Evolutionary conservation across 2,797 vertebrate genomes (phyloP).

Genomic region (Vireo griseus): DNA sequence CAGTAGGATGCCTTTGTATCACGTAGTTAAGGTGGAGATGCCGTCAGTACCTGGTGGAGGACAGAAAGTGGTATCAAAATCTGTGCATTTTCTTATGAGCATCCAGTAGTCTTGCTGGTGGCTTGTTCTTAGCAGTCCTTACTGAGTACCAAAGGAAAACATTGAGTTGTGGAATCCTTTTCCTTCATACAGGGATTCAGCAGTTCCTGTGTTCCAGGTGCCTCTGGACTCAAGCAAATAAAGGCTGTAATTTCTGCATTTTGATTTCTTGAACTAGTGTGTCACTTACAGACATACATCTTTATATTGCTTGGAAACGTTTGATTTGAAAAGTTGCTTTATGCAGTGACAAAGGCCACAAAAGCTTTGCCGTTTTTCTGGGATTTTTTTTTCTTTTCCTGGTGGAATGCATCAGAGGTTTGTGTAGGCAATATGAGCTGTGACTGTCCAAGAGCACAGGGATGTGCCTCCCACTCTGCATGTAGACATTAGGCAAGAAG

Average conservation of each 20-base stretch:
- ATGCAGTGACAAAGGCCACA: background rate
- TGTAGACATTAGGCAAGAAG: background rate
- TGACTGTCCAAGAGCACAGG: background rate
- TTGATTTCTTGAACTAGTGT: background rate
- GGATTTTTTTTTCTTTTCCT: background rate
- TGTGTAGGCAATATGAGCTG: background rate
- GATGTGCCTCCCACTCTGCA: fast-evolving
- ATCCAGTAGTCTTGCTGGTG: background rate
- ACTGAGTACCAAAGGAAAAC: background rate
- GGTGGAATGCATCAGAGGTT: background rate
- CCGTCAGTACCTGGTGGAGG: background rate
- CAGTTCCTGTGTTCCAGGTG: background rate
- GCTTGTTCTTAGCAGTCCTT: background rate
- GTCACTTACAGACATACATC: background rate
- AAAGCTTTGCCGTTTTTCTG: background rate
- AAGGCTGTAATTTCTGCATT: background rate
- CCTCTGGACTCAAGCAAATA: background rate
- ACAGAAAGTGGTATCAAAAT: background rate
- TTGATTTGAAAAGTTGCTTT: background rate
- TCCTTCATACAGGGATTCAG: background rate
- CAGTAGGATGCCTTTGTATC: background rate
- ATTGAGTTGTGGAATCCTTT: background rate
- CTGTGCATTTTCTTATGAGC: background rate
- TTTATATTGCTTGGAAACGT: background rate
- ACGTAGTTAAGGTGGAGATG: background rate